phyloP scores from a whole-genome alignment of 2,797 vertebrate genomes.

The Neopelma chrysocephalum region DNA sequence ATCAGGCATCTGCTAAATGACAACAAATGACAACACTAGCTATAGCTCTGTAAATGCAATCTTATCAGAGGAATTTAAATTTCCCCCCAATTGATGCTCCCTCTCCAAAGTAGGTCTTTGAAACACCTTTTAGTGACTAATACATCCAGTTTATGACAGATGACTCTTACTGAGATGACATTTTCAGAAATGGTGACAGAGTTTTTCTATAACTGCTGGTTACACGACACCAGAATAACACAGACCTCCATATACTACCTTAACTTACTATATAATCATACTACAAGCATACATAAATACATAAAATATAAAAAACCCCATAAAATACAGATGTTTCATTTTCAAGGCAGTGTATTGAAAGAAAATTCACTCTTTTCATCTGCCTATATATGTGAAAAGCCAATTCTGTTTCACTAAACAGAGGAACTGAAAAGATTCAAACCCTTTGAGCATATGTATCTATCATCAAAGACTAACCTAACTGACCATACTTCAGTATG shows the following conservation, averaged over 20 bases:
- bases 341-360: not conserved
- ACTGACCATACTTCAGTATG: not conserved
- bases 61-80: not conserved
- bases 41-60: not conserved
- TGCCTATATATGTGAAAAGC: not conserved
- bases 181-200: not conserved
- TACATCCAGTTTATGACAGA: not conserved
- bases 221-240: not conserved
- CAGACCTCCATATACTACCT: not conserved
- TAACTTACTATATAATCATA: not conserved
- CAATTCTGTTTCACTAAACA: not conserved
- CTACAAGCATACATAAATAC: not conserved
- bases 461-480: not conserved
- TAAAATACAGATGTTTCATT: not conserved
- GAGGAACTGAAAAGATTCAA: not conserved
- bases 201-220: not conserved
- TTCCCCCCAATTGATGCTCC: not conserved
- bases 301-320: not conserved
- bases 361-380: not conserved
- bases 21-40: not conserved
- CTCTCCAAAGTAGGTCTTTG: not conserved
- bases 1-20: conserved; percentile 67
- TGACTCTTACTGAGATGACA: not conserved
- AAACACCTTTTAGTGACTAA: not conserved
- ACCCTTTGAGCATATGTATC: not conserved